Percentiles rank a stretch among this genome's conserved stretches.
These are phyloP conservation scores for Thelaira solivaga DNA, from an alignment of 2,888 invertebrate species.

Conservation along the genomic window DNA sequence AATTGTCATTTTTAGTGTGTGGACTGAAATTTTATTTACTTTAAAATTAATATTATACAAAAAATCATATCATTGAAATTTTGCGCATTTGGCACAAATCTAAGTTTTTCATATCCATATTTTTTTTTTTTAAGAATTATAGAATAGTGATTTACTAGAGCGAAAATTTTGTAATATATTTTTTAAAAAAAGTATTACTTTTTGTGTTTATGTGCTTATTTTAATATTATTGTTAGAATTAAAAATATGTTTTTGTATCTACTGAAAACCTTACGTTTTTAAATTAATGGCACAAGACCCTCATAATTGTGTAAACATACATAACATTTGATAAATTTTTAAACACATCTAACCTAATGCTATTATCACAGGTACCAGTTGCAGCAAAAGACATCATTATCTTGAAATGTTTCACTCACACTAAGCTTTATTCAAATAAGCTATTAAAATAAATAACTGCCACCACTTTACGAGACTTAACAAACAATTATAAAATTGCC, in stretches of 20 bases:
- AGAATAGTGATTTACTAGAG: too few relatives aligned
- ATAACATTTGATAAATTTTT: not conserved
- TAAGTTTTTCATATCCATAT: too few relatives aligned
- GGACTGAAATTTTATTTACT: too few relatives aligned
- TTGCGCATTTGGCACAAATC: slow-evolving; percentile 58
- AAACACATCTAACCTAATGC: slow-evolving; percentile 32
- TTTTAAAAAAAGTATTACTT: too few relatives aligned
- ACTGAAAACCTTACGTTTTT: too few relatives aligned
- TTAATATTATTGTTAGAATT: too few relatives aligned
- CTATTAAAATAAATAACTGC: not conserved
- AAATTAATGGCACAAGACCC: too few relatives aligned
- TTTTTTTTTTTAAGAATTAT: too few relatives aligned
- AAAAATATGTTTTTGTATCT: too few relatives aligned
- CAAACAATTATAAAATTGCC: slow-evolving; percentile 2
- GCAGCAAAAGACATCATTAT: slow-evolving; percentile 41
- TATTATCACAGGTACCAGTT: slow-evolving; percentile 49
- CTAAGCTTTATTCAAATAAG: not conserved
- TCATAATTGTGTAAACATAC: too few relatives aligned
- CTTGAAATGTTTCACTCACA: not conserved
- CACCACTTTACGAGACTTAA: not conserved
- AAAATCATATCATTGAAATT: slow-evolving; percentile 14
- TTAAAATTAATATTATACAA: too few relatives aligned
- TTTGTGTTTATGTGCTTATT: too few relatives aligned
- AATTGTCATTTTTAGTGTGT: not conserved
- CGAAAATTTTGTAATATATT: not conserved